Base-by-base conservation (phyloP, 2,797 vertebrate species). In the Lepilemur septentrionalis region DNA sequence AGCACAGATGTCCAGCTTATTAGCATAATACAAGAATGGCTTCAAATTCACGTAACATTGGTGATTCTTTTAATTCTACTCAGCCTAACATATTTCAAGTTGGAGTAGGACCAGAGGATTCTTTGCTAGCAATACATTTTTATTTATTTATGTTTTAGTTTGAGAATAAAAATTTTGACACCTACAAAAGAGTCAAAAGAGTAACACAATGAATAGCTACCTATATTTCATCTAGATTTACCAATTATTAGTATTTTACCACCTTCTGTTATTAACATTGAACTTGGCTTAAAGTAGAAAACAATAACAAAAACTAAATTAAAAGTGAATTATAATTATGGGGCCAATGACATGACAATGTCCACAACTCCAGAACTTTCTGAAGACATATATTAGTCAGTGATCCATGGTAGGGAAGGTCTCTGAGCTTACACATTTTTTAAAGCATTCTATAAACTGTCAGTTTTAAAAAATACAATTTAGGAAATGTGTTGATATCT, bases 1-100 rank as follows among this genome's bases (percentile, higher is more conserved):
- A 83, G 52, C 79, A 84, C 92, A 97, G 94, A 97, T 96, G 94
- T 96, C 95, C 90, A 94, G 4, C 17, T 92, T 88, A 97, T 96
- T 96, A 90, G 43, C 80, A 93, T 84, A 93, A 93, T 32, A 94
- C 46, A 96, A 92, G 85, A 95, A 94, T 52, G 81, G 72, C 32
- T 94, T 94, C 59, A 88, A 88, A 93, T 84, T 93, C 75, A 75
- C 80, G 65, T 52, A 89, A 93, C 35, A 89, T 38, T 90, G 78
- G 75, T 93, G 52, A 82, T 89, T 93, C 67, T 93, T 93, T 81
- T 85, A 93, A 67, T 84, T 93, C 72, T 92, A 55, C 46, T 91
- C 69, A 93, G 63, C 12, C 41, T 93, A 94, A 87, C 63, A 69
- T 84, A 90, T 89, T 96, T 97, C 59, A 95, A 70, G 61, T 81